Base-by-base conservation (phyloP, 1,140 invertebrate species). In the Neodiprion lecontei region DNA sequence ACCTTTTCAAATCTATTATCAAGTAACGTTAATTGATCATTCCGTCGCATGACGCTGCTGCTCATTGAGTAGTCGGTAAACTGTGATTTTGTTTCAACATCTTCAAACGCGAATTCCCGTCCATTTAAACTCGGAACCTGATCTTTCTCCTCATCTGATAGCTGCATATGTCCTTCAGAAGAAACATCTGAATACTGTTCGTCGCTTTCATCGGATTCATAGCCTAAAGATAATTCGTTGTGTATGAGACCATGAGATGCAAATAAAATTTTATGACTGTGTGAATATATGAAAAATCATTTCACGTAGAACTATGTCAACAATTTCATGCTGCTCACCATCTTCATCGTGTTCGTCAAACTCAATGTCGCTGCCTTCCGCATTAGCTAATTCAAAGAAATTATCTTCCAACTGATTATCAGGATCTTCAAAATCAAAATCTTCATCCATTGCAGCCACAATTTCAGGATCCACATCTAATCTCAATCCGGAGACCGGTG, bases 21-120 rank as follows among this genome's bases (percentile, higher is more conserved):
- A 0, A 99, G 85, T 48, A 96, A 83, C 0, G 92, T 91, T 0
- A 98, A 88, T 69, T 95, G 93, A 73, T 96, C 91, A 88, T 97
- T 98, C 78, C 97, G 91, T 73, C 91, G 90, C 5, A 99, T 95
- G 0, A 98, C 94, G 80, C 96, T 97, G 67, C 96, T 98, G 0
- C 94, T 95, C 93, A 99, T 96, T 0, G 97, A 98, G 87, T 98
- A 99, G 81, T 96, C 93, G 0, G 97, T 98, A 86, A 98, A 98
- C 17, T 93, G 88, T 0, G 96, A 96, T 85, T 95, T 96, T 0
- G 94, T 95, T 85, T 97, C 95, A 81, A 95, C 93, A 73, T 94
- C 91, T 61, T 90, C 90, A 73, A 92, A 91, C 5, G 83, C 78
- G 72, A 81, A 85, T 74, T 89, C 83, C 61, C 78, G 84, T 75